Evolutionary conservation across 2,888 invertebrate species (phyloP), one percentile per base, ranked within the genome.

Genomic region (Heliconius charithonia): DNA sequence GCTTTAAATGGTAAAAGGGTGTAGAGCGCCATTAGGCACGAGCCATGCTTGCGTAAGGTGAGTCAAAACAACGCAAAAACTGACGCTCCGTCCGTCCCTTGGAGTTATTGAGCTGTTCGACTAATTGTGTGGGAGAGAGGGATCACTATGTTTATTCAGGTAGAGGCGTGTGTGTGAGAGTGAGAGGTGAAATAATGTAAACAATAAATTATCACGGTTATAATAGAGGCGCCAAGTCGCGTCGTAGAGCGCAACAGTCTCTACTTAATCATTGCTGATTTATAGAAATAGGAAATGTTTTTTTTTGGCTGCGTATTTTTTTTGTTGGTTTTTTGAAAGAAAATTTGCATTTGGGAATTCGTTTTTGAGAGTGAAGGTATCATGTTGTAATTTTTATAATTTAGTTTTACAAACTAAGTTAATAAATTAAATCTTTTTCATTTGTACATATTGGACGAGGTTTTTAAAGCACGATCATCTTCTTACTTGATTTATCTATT

Each of bases 151-250:
- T 3, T 10, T 22, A 25, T 7, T n/a, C 27, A 32, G 22, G 12
- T 62, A 32, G 7, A 27, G 16, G 4, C 2, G 16, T 13, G 63
- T 63, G 41, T 27, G 59, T 2, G 87, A 3, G 81, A 9, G 87
- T 89, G 79, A 79, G 86, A 81, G 90, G 91, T 85, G 78, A 73
- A 78, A 45, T 29, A 84, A 85, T 87, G 87, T 85, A 86, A 87
- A 81, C 91, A 89, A 93, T 93, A 93, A 93, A 93, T 92, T 92
- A 91, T 89, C 85, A 83, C 87, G 87, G 88, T 88, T 89, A 87
- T 90, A 91, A 91, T 89, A 87, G 89, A 91, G 93, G 93, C 93
- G 93, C 93, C 93, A 92, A 87, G 86, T 83, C 85, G 83, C 87
- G 86, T 83, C 85, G 83, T 84, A 81, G 82, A 79, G 84, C 81